These are phyloP conservation scores for Vesta saturnalis DNA, from an alignment of 2,888 invertebrate species.

Conservation along the genomic window DNA sequence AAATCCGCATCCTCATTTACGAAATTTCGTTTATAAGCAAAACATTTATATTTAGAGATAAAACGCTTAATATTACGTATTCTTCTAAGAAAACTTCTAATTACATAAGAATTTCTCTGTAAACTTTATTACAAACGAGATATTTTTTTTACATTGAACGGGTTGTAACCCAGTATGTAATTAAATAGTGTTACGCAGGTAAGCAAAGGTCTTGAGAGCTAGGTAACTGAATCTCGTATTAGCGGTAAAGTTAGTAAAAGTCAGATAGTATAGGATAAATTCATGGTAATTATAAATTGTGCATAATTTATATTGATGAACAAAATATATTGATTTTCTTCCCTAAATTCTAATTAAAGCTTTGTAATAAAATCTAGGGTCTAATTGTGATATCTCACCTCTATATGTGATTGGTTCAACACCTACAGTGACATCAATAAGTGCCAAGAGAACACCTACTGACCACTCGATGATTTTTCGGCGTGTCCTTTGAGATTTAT, in stretches of 20 bases:
- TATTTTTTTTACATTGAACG: too few species aligned
- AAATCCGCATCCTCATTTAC: too few species aligned
- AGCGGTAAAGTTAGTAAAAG: slow-evolving; percentile 29
- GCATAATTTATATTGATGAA: background rate
- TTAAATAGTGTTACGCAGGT: slow-evolving; percentile 26
- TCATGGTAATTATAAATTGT: background rate
- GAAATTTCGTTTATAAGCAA: too few species aligned
- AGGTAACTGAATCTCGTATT: slow-evolving; percentile 27
- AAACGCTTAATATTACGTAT: too few species aligned
- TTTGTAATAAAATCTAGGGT: background rate
- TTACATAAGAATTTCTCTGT: too few species aligned
- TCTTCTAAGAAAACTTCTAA: too few species aligned
- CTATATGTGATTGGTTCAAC: slow-evolving; percentile 15
- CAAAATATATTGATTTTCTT: background rate
- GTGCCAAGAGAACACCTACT: slow-evolving; percentile 21
- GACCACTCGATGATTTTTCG: slow-evolving; percentile 18
- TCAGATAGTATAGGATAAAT: slow-evolving; percentile 5
- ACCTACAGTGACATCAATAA: slow-evolving; percentile 20
- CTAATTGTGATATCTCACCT: slow-evolving; percentile 20
- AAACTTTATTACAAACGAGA: too few species aligned
- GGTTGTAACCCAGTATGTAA: slow-evolving; percentile 24
- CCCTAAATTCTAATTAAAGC: background rate
- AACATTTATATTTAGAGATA: too few species aligned
- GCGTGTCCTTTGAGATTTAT: slow-evolving; percentile 16
- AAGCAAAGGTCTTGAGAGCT: slow-evolving; percentile 28